Conservation (phyloP, 2,797 vertebrate species). For the Hemibagrus guttatus region DNA sequence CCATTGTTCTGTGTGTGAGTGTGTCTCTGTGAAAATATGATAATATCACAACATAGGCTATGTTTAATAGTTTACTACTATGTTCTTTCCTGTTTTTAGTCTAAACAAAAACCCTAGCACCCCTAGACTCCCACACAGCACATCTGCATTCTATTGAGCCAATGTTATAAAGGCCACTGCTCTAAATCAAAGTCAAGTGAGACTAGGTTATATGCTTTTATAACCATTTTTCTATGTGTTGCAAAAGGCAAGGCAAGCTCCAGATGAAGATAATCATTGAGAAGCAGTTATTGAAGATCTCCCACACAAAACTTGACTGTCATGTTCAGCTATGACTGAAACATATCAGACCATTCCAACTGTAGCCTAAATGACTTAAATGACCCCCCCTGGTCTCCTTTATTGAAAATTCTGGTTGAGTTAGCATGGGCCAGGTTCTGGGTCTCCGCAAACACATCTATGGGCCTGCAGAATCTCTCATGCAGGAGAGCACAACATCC, state of each 20-base stretch:
- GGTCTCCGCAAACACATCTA: conserved; percentile 35
- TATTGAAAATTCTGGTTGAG: conserved; percentile 29
- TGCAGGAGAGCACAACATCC: conserved; percentile 65
- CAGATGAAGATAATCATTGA: conserved; percentile 10
- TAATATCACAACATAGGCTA: background rate
- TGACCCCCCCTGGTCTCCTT: conserved; percentile 31
- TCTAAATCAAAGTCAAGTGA: conserved; percentile 13
- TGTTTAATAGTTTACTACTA: background rate
- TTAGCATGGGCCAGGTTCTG: conserved; percentile 47
- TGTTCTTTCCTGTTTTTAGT: background rate
- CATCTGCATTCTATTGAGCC: conserved; percentile 20
- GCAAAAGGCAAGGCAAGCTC: background rate
- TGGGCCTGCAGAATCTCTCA: conserved; percentile 58
- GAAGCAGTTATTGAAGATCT: conserved; percentile 17
- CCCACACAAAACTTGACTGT: conserved; percentile 10
- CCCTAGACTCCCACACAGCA: conserved; percentile 26
- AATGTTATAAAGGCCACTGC: conserved; percentile 9
- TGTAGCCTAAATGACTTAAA: conserved; percentile 13
- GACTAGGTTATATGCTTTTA: background rate
- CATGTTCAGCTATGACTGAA: background rate
- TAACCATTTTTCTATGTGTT: conserved; percentile 6
- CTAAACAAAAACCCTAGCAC: background rate
- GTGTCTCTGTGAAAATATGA: background rate
- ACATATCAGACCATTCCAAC: conserved; percentile 16
- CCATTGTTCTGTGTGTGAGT: background rate